phyloP scores from a whole-genome alignment of 2,113 vertebrate species.

The Rhabdornis inornatus region DNA sequence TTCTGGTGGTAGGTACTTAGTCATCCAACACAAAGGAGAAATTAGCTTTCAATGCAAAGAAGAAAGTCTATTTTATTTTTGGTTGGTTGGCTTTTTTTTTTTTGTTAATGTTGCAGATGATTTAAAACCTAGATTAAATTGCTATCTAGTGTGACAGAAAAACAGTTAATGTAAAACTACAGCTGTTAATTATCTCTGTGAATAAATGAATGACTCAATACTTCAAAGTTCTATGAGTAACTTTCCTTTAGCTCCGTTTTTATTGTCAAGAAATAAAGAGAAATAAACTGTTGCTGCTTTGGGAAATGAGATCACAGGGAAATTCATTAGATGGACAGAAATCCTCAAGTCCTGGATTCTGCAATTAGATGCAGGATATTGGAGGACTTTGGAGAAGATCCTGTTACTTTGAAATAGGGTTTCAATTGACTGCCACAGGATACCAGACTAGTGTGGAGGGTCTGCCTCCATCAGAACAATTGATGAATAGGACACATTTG shows the following conservation, averaged over 20 bases:
- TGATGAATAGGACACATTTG: background rate
- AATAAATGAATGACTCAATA: background rate
- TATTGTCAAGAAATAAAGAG: background rate
- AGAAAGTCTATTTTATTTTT: background rate
- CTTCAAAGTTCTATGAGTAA: background rate
- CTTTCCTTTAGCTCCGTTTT: background rate
- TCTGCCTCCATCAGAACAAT: background rate
- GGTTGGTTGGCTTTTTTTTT: background rate
- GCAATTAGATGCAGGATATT: background rate
- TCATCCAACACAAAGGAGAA: background rate
- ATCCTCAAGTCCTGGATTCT: background rate
- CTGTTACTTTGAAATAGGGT: background rate
- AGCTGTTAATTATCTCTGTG: background rate
- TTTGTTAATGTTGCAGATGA: background rate
- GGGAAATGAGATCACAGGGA: background rate
- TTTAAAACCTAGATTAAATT: background rate
- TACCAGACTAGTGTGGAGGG: background rate
- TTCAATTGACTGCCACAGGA: background rate
- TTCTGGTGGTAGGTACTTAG: background rate
- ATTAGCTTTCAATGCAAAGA: background rate
- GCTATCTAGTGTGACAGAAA: background rate
- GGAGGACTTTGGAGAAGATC: background rate
- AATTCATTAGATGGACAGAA: slow-evolving; percentile 3
- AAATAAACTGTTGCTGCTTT: background rate
- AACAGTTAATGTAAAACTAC: background rate